Base-by-base conservation (phyloP, 2,888 invertebrate species). In the Clepsis dumicolana region DNA sequence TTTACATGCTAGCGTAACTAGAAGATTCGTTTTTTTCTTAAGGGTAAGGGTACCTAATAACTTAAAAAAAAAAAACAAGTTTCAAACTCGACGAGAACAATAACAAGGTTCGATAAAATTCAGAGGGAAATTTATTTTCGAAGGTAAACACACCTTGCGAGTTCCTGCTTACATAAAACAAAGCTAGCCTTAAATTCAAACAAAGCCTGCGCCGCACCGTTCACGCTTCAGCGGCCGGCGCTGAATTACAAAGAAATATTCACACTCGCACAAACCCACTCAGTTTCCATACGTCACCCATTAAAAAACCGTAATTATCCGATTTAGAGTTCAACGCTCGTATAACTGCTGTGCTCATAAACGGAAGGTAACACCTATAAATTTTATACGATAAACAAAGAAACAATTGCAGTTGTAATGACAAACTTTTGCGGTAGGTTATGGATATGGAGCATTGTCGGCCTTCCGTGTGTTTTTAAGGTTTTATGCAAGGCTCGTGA, bases 301-400 rank as follows among this genome's bases (percentile, higher is more conserved):
- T 90, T 90, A 89, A 91, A 88, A 90, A 89, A 83, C 84, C 86
- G 87, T 90, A 91, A 91, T 91, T 88, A 88, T 83, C 79, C 85
- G 86, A 88, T 90, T 87, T 81, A 85, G 82, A 88, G 93, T 90
- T 93, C 92, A 90, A 88, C 83, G 89, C 77, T 87, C 88, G 86
- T 80, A 83, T 81, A 81, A 79, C 73, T 73, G 81, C 75, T 70
- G 73, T 75, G 76, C 79, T 81, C 84, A 79, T 88, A 89, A 87
- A 88, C 82, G 79, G 83, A 81, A 83, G 80, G 80, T 79, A 82
- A 84, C 80, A 80, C 85, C 79, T 83, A 84, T 86, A 86, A 90
- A 89, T 87, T 87, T 85, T 84, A 87, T 88, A 84, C 86, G 84
- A 89, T 89, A 91, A 90, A 92, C 91, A 93, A 87, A 87, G 90